Conservation (phyloP, 2,888 invertebrate species). For the Monopis laevigella region DNA sequence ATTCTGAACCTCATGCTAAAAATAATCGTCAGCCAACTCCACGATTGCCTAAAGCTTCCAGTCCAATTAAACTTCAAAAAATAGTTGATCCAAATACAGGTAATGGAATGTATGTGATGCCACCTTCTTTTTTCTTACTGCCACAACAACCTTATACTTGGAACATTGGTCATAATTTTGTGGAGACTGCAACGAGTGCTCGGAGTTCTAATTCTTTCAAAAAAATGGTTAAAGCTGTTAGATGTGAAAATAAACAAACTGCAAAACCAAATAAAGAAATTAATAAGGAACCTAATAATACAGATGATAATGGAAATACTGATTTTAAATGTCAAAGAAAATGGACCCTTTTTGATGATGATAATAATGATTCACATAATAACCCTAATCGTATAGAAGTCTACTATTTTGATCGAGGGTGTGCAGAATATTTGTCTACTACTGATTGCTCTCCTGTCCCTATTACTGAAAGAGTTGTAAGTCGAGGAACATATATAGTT, state of each 20-base stretch:
- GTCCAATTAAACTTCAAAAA: neutral
- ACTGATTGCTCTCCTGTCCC: conserved; percentile 21
- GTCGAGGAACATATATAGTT: conserved; percentile 1
- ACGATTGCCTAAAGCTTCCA: neutral
- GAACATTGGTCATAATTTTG: neutral
- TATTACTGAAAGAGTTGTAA: conserved; percentile 6
- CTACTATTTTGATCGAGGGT: conserved; percentile 35
- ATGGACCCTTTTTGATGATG: conserved; percentile 3
- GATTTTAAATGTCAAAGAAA: no score
- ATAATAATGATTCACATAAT: neutral
- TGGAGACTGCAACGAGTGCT: conserved; percentile 10
- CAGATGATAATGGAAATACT: no score
- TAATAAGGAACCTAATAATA: neutral
- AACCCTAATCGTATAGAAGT: conserved; percentile 38
- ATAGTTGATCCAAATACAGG: neutral
- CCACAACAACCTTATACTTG: neutral
- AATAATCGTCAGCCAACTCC: neutral
- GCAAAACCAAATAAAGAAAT: neutral
- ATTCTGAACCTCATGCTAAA: neutral
- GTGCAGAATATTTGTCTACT: conserved; percentile 26
- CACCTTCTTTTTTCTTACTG: neutral
- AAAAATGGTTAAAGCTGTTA: conserved; percentile 6
- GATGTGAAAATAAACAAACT: neutral
- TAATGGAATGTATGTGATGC: conserved; percentile 5
- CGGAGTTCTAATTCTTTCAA: conserved; percentile 12